Percentiles rank a stretch among this genome's conserved stretches.
Evolutionary conservation across 2,888 invertebrate genomes (phyloP).

Genomic region (Mystacides longicornis): DNA sequence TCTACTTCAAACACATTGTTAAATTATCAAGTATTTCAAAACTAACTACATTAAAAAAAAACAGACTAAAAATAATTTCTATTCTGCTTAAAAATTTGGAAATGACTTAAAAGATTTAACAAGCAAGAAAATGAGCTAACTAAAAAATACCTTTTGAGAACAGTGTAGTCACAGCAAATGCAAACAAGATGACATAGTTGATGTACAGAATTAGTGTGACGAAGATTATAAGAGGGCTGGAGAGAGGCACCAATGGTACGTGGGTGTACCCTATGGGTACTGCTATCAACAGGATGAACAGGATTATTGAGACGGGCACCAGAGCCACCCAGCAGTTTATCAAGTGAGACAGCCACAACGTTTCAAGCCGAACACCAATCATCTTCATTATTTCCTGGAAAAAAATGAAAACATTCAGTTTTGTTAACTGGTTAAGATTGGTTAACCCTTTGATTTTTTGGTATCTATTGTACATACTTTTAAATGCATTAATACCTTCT

Average conservation of each 20-base stretch:
- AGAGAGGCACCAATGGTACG: conserved; percentile 44
- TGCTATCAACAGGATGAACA: conserved; percentile 37
- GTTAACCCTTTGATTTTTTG: too few species aligned
- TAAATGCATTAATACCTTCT: too few species aligned
- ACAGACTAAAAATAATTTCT: too few species aligned
- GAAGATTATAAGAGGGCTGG: conserved; percentile 47
- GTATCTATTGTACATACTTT: too few species aligned
- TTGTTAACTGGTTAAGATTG: too few species aligned
- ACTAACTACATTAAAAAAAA: too few species aligned
- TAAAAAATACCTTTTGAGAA: conserved; percentile 51
- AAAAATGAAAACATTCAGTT: too few species aligned
- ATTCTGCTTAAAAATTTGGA: too few species aligned
- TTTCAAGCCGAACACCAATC: conserved; percentile 61
- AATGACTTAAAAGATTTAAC: too few species aligned
- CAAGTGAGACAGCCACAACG: conserved; percentile 62
- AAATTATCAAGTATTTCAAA: too few species aligned
- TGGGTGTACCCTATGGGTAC: conserved; percentile 16
- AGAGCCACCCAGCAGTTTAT: conserved; percentile 54
- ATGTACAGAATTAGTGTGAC: conserved; percentile 55
- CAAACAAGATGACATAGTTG: conserved; percentile 50
- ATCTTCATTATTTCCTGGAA: conserved; percentile 68
- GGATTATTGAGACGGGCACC: conserved; percentile 41
- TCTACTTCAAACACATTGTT: too few species aligned
- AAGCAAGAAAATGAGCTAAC: too few species aligned
- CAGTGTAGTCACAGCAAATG: conserved; percentile 55